phyloP scores from a whole-genome alignment of 2,797 vertebrate species.

The Sebastes oblongus region DNA sequence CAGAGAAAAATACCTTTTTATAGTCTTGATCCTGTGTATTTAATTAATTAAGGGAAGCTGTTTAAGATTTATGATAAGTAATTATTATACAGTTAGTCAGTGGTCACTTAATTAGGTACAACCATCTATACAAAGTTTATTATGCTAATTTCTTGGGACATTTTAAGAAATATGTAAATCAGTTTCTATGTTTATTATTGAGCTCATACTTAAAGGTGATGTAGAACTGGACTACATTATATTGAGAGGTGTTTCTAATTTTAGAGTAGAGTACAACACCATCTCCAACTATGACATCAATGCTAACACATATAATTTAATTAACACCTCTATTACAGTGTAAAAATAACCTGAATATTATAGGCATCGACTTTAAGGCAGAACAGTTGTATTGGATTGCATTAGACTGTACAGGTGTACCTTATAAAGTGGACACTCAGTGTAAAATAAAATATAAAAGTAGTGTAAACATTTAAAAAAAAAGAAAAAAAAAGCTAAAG shows the following conservation, averaged over 20 bases:
- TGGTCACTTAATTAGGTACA: neutral
- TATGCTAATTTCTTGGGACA: neutral
- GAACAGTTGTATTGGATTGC: neutral
- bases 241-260: neutral
- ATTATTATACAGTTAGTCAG: neutral
- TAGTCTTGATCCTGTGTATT: neutral
- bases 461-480: neutral
- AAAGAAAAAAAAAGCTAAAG: too few relatives aligned
- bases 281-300: neutral
- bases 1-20: neutral
- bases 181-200: neutral
- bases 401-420: neutral
- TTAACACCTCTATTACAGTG: neutral
- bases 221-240: neutral
- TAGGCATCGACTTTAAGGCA: neutral
- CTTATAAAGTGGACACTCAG: neutral
- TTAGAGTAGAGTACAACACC: neutral
- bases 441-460: neutral
- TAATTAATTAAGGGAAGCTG: neutral
- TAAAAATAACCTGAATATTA: neutral
- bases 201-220: neutral
- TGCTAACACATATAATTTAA: neutral
- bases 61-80: neutral
- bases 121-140: neutral
- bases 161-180: neutral